These are phyloP conservation scores for Sebastes fasciatus DNA, from an alignment of 2,113 vertebrate species.

Conservation along the genomic window DNA sequence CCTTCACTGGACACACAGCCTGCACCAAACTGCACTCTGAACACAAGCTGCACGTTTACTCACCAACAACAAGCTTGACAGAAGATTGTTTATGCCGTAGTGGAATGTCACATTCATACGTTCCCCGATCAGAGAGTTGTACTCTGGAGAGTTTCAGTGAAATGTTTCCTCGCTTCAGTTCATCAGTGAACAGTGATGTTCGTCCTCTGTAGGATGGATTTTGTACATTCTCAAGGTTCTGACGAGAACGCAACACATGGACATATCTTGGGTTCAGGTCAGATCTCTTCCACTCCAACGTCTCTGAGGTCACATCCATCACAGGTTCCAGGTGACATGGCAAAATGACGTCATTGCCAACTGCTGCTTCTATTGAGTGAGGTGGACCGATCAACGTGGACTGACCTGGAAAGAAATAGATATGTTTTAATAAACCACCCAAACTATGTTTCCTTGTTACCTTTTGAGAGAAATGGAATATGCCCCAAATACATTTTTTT, in stretches of 20 bases:
- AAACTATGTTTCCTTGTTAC: too few relatives aligned
- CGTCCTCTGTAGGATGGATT: not conserved
- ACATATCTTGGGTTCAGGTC: not conserved
- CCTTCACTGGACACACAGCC: not conserved
- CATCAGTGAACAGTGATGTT: not conserved
- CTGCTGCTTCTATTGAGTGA: not conserved
- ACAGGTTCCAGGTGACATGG: not conserved
- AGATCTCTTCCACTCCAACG: not conserved
- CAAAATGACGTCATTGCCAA: not conserved
- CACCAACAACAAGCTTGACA: not conserved
- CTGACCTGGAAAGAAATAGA: not conserved
- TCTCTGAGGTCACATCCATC: not conserved
- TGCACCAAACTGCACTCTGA: not conserved
- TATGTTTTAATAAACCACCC: not conserved
- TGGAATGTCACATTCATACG: not conserved
- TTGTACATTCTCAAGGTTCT: not conserved
- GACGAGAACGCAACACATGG: not conserved
- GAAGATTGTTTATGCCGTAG: not conserved
- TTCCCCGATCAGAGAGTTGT: not conserved
- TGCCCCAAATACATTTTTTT: too few relatives aligned
- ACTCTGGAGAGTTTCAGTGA: too few relatives aligned
- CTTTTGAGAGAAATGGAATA: not conserved
- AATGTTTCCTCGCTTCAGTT: not conserved
- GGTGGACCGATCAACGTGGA: not conserved
- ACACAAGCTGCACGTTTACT: not conserved